Base-by-base conservation (phyloP, 2,888 invertebrate species). In the Empis livida region DNA sequence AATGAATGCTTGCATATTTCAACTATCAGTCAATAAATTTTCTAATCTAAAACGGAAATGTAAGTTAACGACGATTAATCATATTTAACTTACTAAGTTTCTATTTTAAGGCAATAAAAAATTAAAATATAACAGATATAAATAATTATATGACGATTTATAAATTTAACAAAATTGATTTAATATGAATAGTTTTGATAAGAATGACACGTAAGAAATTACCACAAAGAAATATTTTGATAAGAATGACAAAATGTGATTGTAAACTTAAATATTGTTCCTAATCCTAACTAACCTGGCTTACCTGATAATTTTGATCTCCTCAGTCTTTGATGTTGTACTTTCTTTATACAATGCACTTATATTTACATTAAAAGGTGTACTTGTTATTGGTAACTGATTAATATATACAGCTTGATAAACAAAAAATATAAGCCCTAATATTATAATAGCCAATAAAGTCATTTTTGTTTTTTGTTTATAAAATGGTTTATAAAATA, bases 401-500 rank as follows among this genome's bases (percentile, higher is more conserved):
- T 67, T 72, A 49, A 72, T 64, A 50, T 67, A 70, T 54, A 67
- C 60, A 14, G 69, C 61, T 58, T 73, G 66, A 53, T 68, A 61
- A 15, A 59, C 48, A 48, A 68, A 60, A 44, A 68, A 68, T 45
- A 66, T 51, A 46, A 72, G 63, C 40, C 68, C 70, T 31, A 67
- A 54, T 17, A 70, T 44, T 51, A 70, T 64, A 46, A 69, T 66
- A 23, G 61, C 54, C 16, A 71, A 55, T 44, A 72, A 51, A n/a
- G 64, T 57, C 60, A 70, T 63, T 56, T 71, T 71, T 0, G 67
- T 61, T 51, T 66, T 71, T 51, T 70, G 64, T 54, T 65, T 68
- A 56, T 69, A 69, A 51, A 69, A 68, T 15, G 69, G 69, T 49
- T 65, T 67, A 55, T 64, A 67, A 50, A 68, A 69, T 31, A 69